phyloP scores from a whole-genome alignment of 1,140 invertebrate species.

The Drosophila repleta region DNA sequence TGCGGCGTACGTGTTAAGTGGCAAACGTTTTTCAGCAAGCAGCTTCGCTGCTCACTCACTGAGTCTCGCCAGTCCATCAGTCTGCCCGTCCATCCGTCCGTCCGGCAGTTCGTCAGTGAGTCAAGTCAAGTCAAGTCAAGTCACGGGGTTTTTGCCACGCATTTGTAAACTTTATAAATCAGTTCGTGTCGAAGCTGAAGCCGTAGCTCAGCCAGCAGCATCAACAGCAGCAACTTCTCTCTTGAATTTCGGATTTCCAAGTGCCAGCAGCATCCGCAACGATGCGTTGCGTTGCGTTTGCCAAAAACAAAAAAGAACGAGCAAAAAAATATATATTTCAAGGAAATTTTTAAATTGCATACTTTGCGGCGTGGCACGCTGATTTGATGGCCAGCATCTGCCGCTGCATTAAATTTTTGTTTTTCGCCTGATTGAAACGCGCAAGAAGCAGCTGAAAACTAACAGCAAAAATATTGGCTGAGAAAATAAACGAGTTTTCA shows the following conservation, averaged over 20 bases:
- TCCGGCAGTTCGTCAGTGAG: conserved; percentile 32
- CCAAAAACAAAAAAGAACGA: conserved; percentile 10
- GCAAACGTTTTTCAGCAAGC: conserved; percentile 78
- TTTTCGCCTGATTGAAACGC: conserved; percentile 6
- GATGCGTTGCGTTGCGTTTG: too few relatives aligned
- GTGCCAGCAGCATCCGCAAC: conserved; percentile 26
- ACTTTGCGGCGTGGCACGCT: conserved; percentile 43
- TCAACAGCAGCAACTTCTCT: not conserved
- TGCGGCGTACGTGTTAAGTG: conserved; percentile 81
- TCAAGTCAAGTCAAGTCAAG: conserved; percentile 76
- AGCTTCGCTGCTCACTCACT: conserved; percentile 19
- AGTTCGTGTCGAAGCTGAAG: conserved; percentile 74
- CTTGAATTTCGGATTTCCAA: conserved; percentile 14
- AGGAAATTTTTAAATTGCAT: conserved; percentile 41
- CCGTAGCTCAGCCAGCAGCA: not conserved
- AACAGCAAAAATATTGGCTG: not conserved
- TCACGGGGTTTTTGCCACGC: conserved; percentile 78
- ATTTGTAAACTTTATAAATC: conserved; percentile 82
- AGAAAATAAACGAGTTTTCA: too few relatives aligned
- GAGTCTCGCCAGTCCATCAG: conserved; percentile 29
- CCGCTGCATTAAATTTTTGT: conserved; percentile 24
- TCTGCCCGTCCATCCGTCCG: conserved; percentile 19
- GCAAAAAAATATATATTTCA: conserved; percentile 20
- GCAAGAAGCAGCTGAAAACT: conserved; percentile 8
- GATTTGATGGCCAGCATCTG: conserved; percentile 43